These are phyloP conservation scores for Nyctibius grandis DNA, from an alignment of 2,797 vertebrate genomes.

Conservation along the genomic window DNA sequence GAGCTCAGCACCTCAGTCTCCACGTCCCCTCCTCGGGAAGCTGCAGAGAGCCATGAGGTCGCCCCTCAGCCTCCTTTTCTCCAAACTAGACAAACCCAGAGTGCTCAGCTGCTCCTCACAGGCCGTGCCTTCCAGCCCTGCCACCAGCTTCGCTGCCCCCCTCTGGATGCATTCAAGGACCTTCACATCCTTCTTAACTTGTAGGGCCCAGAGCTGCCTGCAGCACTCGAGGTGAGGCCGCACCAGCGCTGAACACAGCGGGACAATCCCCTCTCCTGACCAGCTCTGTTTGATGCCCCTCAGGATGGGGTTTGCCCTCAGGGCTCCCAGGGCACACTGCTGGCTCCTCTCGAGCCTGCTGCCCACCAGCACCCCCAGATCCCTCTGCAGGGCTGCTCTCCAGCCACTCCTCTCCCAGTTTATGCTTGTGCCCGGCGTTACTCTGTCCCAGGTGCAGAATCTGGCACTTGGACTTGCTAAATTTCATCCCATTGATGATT, in stretches of 20 bases:
- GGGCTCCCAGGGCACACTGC: neutral
- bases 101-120: neutral
- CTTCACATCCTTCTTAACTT: no score
- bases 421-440: accelerated
- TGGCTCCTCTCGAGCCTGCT: neutral
- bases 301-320: neutral
- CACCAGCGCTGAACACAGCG: accelerated
- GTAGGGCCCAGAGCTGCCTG: no score
- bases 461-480: neutral
- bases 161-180: neutral
- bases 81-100: neutral
- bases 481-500: no score
- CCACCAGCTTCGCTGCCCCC: neutral
- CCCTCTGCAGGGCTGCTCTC: neutral
- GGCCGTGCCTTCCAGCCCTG: neutral
- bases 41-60: neutral
- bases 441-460: neutral
- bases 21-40: neutral
- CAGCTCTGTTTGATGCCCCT: neutral
- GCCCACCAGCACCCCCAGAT: neutral
- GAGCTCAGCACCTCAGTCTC: neutral
- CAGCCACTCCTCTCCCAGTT: neutral
- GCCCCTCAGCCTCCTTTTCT: neutral
- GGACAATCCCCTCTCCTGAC: neutral
- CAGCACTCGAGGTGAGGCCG: neutral